Base-by-base conservation (phyloP, 2,113 vertebrate species). In the Gymnocephalus cernua region DNA sequence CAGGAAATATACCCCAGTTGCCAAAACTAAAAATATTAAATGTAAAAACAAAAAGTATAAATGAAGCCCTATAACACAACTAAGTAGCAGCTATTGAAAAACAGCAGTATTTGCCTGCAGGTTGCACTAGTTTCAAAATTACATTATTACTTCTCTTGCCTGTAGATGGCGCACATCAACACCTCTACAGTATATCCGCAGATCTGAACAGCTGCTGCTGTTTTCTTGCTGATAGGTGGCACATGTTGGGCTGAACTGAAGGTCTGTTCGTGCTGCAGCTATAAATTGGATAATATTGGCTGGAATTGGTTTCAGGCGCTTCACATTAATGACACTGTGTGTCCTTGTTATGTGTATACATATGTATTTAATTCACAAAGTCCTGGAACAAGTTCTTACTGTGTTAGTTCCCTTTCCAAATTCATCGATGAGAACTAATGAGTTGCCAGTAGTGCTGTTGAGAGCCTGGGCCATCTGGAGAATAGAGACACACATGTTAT, bases 371-470 rank as follows among this genome's bases (percentile, higher is more conserved):
- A 74, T 86, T 84, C 47, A 73, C 85, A 80, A 56, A 58, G 38
- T 15, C 18, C 77, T 69, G 65, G 48, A 79, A 85, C 23, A 47
- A 14, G 23, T 45, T 61, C 96, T 96, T 91, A 97, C 93, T 44
- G 98, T 97, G 91, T 99, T 99, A 68, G 98, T 99, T 71, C 98
- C 98, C 94, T 99, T 99, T 88, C 98, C 98, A 90, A 99, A 99
- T 89, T 99, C 98, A 93, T 99, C 98, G 32, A 99, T 96, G 64
- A 99, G 96, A 69, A 99, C 96, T 82, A 99, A 94, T 14, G 98
- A 99, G 72, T 89, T 95, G 61, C 96, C 96, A 1, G 97, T 97
- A 87, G 97, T 96, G 82, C 95, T 95, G 93, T 97, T 99, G 70
- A 99, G 92, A 58, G 97, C 97, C 69, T 96, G 96, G 54, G 98